Conservation (phyloP, 2,888 invertebrate species). For the Meta bourneti region DNA sequence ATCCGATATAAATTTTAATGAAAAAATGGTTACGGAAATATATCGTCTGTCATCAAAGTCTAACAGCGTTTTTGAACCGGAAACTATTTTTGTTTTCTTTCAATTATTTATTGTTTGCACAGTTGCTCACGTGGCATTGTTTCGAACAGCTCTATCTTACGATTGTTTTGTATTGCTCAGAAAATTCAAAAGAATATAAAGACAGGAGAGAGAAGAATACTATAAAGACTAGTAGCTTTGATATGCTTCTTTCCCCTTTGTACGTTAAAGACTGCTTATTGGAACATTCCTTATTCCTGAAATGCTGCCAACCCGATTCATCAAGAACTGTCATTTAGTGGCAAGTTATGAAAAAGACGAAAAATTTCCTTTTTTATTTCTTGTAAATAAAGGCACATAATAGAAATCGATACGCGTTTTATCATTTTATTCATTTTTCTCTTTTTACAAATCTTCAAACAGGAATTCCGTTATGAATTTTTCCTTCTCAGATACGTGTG, state of each 20-base stretch:
- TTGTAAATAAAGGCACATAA: neutral
- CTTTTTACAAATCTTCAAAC: neutral
- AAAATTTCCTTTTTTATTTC: neutral
- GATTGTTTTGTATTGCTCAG: too few relatives aligned
- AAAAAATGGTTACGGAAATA: too few relatives aligned
- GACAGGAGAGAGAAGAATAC: neutral
- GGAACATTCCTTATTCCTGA: slow-evolving; percentile 20
- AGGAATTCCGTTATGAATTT: slow-evolving; percentile 12
- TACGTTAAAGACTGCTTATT: neutral
- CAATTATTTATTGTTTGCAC: too few relatives aligned
- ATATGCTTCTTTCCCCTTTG: neutral
- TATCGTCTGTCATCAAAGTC: too few relatives aligned
- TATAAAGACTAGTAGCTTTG: slow-evolving; percentile 4
- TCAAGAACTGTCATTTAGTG: slow-evolving; percentile 40
- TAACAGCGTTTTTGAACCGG: too few relatives aligned
- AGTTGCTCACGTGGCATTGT: too few relatives aligned
- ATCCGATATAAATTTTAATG: too few relatives aligned
- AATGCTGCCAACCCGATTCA: slow-evolving; percentile 32
- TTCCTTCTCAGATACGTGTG: neutral
- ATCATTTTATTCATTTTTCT: neutral
- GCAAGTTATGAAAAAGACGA: slow-evolving; percentile 12
- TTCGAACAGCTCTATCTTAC: too few relatives aligned
- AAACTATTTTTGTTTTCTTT: too few relatives aligned
- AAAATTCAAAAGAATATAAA: neutral
- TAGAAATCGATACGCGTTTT: slow-evolving; percentile 16